Evolutionary conservation across 2,888 invertebrate species (phyloP).

Genomic region (Chymomyza procnemis): DNA sequence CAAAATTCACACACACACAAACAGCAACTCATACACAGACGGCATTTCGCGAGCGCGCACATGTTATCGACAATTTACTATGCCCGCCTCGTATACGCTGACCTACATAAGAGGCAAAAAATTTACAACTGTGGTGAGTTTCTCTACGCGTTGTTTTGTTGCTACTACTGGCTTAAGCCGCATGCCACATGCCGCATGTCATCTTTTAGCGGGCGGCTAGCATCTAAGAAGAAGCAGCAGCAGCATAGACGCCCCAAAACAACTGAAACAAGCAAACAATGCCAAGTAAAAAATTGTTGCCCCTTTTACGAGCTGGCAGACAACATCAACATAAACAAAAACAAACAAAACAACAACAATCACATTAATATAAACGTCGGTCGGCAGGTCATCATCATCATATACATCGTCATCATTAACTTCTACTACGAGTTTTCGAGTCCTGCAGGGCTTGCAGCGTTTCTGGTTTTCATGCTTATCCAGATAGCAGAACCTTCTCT

Average conservation of each 20-base stretch:
- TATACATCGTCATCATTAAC: too few relatives aligned
- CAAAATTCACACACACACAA: constrained; percentile 43
- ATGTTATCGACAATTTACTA: constrained; percentile 32
- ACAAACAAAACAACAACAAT: constrained; percentile 41
- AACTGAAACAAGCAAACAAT: constrained; percentile 46
- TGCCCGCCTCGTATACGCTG: constrained; percentile 26
- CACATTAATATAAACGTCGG: constrained; percentile 26
- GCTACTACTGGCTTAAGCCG: constrained; percentile 18
- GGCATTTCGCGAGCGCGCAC: constrained; percentile 36
- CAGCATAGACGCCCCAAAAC: constrained; percentile 15
- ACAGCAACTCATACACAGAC: constrained; percentile 26
- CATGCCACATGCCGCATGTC: constrained; percentile 46
- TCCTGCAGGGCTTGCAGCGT: background rate
- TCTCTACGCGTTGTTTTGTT: constrained; percentile 23
- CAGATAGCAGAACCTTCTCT: constrained; percentile 23
- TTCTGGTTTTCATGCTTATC: constrained; percentile 17
- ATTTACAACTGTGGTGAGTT: constrained; percentile 69
- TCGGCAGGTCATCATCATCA: background rate
- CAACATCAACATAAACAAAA: constrained; percentile 11
- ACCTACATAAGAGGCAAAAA: constrained; percentile 27
- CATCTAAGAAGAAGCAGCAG: background rate
- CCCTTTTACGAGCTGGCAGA: constrained; percentile 53
- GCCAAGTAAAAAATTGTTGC: constrained; percentile 63
- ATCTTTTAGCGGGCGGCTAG: constrained; percentile 13
- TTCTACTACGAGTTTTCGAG: too few relatives aligned